Percentiles rank a stretch among this genome's conserved stretches.
These are phyloP conservation scores for Timema cristinae DNA, from an alignment of 2,888 invertebrate genomes.

Conservation along the genomic window DNA sequence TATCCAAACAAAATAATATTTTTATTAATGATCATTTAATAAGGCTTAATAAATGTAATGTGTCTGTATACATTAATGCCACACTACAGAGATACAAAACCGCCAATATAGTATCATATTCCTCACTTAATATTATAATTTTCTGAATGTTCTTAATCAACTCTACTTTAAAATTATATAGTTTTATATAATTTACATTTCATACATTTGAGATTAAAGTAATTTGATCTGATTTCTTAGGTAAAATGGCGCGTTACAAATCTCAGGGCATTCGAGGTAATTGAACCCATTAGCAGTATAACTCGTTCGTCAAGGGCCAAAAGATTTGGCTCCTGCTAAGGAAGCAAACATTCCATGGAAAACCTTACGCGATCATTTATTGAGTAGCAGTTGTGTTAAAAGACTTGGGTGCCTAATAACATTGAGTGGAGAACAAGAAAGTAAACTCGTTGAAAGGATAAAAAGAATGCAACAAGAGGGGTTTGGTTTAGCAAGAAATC, in stretches of 20 bases:
- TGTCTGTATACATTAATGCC: no score
- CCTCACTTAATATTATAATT: no score
- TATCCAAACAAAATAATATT: no score
- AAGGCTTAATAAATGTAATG: no score
- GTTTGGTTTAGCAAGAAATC: slow-evolving; percentile 6
- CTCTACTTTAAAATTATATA: no score
- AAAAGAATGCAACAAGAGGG: background rate
- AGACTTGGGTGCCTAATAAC: background rate
- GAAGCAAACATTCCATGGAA: background rate
- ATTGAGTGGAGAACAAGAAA: slow-evolving; percentile 1
- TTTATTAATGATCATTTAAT: no score
- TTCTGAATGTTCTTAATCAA: no score
- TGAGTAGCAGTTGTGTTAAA: background rate
- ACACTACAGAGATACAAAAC: no score
- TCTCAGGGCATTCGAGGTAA: slow-evolving; percentile 1
- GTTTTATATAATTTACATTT: no score
- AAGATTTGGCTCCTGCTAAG: background rate
- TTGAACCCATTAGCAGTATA: background rate
- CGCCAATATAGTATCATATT: no score
- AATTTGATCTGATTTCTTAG: background rate
- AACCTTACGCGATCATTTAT: background rate
- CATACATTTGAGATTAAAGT: no score
- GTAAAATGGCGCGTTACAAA: background rate
- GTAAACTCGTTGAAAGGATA: background rate
- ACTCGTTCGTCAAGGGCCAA: background rate